These are phyloP conservation scores for Sebastes diploproa DNA, from an alignment of 2,797 vertebrate genomes.

Conservation along the genomic window DNA sequence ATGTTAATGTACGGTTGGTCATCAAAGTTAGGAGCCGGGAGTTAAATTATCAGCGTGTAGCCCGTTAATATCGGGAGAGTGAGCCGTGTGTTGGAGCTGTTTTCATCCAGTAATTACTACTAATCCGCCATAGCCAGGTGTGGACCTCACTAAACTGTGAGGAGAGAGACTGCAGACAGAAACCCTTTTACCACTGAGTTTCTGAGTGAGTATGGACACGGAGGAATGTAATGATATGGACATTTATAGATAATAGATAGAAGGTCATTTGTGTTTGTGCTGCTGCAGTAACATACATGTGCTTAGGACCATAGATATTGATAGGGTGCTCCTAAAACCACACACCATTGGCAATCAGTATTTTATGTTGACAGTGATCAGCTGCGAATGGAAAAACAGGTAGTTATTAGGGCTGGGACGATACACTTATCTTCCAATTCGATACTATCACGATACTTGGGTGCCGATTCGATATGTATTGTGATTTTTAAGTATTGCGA, in stretches of 20 bases:
- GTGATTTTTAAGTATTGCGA: too few species aligned
- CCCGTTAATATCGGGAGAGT: not conserved
- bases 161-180: not conserved
- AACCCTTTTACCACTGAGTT: not conserved
- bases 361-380: too few species aligned
- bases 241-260: not conserved
- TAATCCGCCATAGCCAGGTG: too few species aligned
- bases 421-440: too few species aligned
- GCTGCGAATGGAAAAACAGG: too few species aligned
- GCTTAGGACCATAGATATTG: not conserved
- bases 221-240: not conserved
- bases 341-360: too few species aligned
- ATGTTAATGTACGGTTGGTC: too few species aligned
- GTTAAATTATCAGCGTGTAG: not conserved
- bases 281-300: not conserved
- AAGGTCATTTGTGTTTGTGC: not conserved
- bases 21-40: not conserved
- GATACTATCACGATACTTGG: too few species aligned
- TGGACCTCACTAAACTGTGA: not conserved
- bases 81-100: not conserved
- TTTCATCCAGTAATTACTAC: too few species aligned
- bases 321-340: too few species aligned
- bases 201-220: not conserved
- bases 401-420: too few species aligned
- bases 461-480: too few species aligned